Conservation (phyloP, 2,888 invertebrate genomes). For the Xylota sylvarum region DNA sequence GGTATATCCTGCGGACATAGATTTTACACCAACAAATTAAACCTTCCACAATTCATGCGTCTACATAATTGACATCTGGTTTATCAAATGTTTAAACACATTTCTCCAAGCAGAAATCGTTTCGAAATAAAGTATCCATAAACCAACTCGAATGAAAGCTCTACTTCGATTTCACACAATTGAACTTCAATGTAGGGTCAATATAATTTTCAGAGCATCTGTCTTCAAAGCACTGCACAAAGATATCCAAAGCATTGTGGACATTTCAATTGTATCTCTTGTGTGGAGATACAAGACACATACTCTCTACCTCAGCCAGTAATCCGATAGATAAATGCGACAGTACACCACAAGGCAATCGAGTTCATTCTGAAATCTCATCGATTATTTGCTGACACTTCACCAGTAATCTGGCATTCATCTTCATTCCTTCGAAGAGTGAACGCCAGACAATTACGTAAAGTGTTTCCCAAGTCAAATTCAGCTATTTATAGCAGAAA, state of each 20-base stretch:
- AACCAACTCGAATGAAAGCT: background rate
- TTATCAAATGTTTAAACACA: too few species aligned
- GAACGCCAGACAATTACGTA: background rate
- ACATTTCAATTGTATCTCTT: conserved; percentile 14
- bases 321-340: conserved; percentile 21
- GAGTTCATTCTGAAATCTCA: conserved; percentile 32
- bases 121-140: too few species aligned
- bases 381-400: conserved; percentile 59
- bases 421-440: conserved; percentile 14
- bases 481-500: background rate
- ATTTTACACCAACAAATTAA: too few species aligned
- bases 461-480: conserved; percentile 6
- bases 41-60: too few species aligned
- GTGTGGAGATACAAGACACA: background rate
- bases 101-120: too few species aligned
- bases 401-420: conserved; percentile 38
- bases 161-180: background rate
- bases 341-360: conserved; percentile 36
- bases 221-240: background rate
- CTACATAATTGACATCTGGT: too few species aligned
- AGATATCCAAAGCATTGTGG: background rate
- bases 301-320: background rate
- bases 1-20: too few species aligned
- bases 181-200: background rate
- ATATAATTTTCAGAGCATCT: background rate